These are phyloP conservation scores for Scartelaos histophorus DNA, from an alignment of 2,113 vertebrate species.

Conservation along the genomic window DNA sequence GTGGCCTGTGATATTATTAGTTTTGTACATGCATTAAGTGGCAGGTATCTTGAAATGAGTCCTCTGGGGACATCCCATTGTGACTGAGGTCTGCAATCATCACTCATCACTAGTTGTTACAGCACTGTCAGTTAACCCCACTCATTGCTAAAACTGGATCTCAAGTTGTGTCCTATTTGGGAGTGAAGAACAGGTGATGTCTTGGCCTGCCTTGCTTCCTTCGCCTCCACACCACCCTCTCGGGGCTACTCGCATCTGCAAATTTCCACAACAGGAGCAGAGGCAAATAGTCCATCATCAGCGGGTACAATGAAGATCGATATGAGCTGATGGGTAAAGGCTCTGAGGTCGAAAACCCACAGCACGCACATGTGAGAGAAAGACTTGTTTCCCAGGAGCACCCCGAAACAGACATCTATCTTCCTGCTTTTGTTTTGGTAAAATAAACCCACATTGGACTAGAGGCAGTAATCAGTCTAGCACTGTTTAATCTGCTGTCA, in stretches of 20 bases:
- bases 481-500: constrained; percentile 66
- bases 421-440: constrained; percentile 63
- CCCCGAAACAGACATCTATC: constrained; percentile 59
- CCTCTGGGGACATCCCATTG: constrained; percentile 49
- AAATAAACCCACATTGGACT: constrained; percentile 64
- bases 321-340: constrained; percentile 37
- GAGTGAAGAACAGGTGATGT: constrained; percentile 73
- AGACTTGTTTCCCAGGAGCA: constrained; percentile 49
- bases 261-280: constrained; percentile 61
- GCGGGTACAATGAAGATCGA: constrained; percentile 26
- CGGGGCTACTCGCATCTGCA: constrained; percentile 61
- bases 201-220: constrained; percentile 50
- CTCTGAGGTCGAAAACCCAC: constrained; percentile 8
- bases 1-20: constrained; percentile 59
- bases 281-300: constrained; percentile 24
- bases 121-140: constrained; percentile 39
- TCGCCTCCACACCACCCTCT: constrained; percentile 56
- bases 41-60: constrained; percentile 65
- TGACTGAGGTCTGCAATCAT: constrained; percentile 63
- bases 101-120: constrained; percentile 63
- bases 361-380: constrained; percentile 30
- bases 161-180: constrained; percentile 77
- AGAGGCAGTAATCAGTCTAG: constrained; percentile 55
- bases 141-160: constrained; percentile 76
- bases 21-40: constrained; percentile 42